These are phyloP conservation scores for Minunthozetes semirufus DNA, from an alignment of 2,888 invertebrate species.

Conservation along the genomic window DNA sequence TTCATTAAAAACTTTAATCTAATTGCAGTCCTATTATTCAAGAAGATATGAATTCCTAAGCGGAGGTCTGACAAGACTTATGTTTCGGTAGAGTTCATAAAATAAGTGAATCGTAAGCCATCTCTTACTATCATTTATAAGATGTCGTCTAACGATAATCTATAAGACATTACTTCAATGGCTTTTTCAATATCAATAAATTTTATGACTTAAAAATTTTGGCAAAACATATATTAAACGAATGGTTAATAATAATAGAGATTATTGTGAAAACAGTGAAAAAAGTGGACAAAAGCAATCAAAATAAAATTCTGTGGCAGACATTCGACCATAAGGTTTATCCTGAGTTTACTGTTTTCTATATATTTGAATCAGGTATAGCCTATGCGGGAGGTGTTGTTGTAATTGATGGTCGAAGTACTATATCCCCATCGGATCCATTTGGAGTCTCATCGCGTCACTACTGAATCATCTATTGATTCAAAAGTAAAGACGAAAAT, in stretches of 20 bases:
- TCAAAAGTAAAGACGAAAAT: not conserved
- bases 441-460: conserved; percentile 1
- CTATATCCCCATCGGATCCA: conserved; percentile 8
- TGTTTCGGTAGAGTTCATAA: too few relatives aligned
- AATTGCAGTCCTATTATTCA: too few relatives aligned
- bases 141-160: conserved; percentile 10
- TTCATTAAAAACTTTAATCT: too few relatives aligned
- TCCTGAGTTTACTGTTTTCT: not conserved
- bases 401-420: not conserved
- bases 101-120: too few relatives aligned
- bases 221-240: not conserved
- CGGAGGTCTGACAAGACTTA: too few relatives aligned
- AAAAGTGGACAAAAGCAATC: not conserved
- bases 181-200: conserved; percentile 2
- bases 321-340: not conserved
- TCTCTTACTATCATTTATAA: not conserved
- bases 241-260: not conserved
- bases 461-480: not conserved
- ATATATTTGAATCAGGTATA: too few relatives aligned
- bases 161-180: conserved; percentile 9
- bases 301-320: not conserved
- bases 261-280: not conserved
- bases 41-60: too few relatives aligned
- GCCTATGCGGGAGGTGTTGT: not conserved
- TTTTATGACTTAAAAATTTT: conserved; percentile 11